Evolutionary conservation across 1,140 invertebrate genomes (phyloP).

Genomic region (Asobara japonica): DNA sequence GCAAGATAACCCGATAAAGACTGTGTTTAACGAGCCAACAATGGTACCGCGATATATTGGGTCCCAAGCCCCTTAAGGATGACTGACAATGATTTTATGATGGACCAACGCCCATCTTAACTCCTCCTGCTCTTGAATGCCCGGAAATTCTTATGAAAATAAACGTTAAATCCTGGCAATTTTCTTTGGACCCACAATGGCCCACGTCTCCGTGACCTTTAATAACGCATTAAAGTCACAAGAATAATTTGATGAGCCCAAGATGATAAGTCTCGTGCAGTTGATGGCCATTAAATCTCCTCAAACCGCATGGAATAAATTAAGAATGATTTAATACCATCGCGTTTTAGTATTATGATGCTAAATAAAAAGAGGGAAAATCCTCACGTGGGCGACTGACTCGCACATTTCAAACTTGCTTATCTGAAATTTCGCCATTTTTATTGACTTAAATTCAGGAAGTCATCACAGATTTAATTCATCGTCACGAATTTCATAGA

Average conservation of each 20-base stretch:
- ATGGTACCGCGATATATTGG: conserved; percentile 49
- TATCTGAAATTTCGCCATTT: no score
- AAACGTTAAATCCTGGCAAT: neutral
- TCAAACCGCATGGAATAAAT: conserved; percentile 1
- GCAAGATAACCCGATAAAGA: no score
- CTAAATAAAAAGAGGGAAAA: neutral
- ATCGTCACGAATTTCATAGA: no score
- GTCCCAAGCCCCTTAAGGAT: conserved; percentile 40
- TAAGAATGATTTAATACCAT: conserved; percentile 14
- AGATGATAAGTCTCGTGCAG: neutral
- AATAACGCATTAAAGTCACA: neutral
- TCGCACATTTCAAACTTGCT: neutral
- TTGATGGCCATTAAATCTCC: conserved; percentile 7
- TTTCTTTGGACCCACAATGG: neutral
- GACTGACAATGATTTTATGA: conserved; percentile 50
- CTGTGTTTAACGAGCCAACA: conserved; percentile 51
- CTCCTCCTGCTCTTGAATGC: neutral
- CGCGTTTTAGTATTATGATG: conserved; percentile 4
- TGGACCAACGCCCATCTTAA: conserved; percentile 9
- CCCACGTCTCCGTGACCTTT: neutral
- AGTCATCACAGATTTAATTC: no score
- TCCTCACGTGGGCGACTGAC: neutral
- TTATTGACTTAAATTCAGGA: no score
- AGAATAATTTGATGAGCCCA: neutral
- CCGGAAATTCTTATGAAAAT: neutral